Evolutionary conservation across 2,113 vertebrate genomes (phyloP).

Genomic region (Pantherophis guttatus): DNA sequence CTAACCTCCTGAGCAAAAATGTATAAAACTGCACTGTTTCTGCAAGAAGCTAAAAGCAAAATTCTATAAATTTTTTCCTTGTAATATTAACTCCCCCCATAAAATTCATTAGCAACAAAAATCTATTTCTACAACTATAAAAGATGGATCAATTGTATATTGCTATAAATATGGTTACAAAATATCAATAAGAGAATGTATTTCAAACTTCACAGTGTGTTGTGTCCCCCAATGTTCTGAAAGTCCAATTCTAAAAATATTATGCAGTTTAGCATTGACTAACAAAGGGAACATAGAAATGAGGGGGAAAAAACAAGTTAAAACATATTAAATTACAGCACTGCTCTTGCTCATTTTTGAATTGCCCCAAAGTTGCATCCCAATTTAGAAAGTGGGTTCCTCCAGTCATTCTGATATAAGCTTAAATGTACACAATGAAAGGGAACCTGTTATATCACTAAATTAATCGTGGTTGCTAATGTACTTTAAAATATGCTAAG

Average conservation of each 20-base stretch:
- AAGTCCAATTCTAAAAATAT: not conserved
- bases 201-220: not conserved
- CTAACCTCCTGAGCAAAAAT: not conserved
- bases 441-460: not conserved
- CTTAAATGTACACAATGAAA: not conserved
- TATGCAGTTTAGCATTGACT: not conserved
- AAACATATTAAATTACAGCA: not conserved
- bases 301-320: not conserved
- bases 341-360: not conserved
- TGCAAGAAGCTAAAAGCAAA: not conserved
- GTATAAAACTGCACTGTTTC: not conserved
- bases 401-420: not conserved
- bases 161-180: not conserved
- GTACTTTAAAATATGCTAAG: not conserved
- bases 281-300: not conserved
- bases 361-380: not conserved
- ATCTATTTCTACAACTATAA: slow-evolving; percentile 15
- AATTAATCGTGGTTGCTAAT: slow-evolving; percentile 1
- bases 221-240: not conserved
- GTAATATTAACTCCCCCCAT: not conserved
- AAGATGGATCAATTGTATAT: slow-evolving; percentile 15
- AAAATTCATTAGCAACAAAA: not conserved
- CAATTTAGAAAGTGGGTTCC: slow-evolving; percentile 19
- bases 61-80: not conserved
- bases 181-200: not conserved